These are phyloP conservation scores for Atopsyche davidsoni DNA, from an alignment of 1,140 invertebrate genomes.

Conservation along the genomic window DNA sequence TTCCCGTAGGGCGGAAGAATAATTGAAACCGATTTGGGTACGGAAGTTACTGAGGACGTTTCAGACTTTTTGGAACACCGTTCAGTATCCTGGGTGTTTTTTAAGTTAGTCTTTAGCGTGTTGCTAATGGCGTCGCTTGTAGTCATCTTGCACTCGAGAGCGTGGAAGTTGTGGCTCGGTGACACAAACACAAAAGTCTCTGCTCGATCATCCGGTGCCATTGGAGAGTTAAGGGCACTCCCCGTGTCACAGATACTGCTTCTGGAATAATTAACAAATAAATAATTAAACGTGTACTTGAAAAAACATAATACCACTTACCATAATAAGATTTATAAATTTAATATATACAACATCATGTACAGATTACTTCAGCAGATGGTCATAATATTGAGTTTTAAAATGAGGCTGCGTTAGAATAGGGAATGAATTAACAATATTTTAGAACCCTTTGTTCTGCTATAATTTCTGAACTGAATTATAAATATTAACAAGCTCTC, in stretches of 20 bases:
- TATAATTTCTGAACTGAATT: too few relatives aligned
- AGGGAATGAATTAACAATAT: too few relatives aligned
- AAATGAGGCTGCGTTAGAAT: too few relatives aligned
- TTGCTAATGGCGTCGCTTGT: conserved; percentile 40
- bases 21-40: conserved; percentile 49
- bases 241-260: conserved; percentile 26
- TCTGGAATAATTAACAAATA: conserved; percentile 16
- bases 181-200: conserved; percentile 39
- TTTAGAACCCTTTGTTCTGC: too few relatives aligned
- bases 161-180: conserved; percentile 40
- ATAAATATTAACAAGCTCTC: too few relatives aligned
- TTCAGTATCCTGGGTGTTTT: conserved; percentile 13
- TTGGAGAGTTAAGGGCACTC: conserved; percentile 27
- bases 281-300: conserved; percentile 5
- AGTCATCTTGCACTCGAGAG: conserved; percentile 46
- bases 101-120: conserved; percentile 6
- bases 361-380: too few relatives aligned
- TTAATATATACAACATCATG: too few relatives aligned
- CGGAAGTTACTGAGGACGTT: conserved; percentile 33
- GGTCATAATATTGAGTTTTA: too few relatives aligned
- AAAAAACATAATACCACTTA: too few relatives aligned
- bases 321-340: too few relatives aligned
- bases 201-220: conserved; percentile 20
- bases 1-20: conserved; percentile 51
- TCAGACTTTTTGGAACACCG: conserved; percentile 17